phyloP scores from a whole-genome alignment of 2,888 invertebrate genomes.

The Zygothrica quintamaculata region DNA sequence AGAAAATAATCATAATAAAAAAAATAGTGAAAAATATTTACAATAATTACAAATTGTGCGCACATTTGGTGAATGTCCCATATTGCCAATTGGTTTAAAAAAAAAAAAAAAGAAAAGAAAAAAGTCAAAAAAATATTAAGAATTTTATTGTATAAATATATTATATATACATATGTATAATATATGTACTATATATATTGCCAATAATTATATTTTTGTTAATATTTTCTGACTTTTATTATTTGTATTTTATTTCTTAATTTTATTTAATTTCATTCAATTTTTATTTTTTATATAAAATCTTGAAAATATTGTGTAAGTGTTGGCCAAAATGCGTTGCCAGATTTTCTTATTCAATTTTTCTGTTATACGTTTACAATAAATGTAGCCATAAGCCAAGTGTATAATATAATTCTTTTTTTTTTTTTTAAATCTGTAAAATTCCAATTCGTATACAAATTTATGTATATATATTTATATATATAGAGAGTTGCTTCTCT shows the following conservation, averaged over 20 bases:
- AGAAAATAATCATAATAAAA: constrained; percentile 27
- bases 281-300: too few relatives aligned
- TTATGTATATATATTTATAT: constrained; percentile 1
- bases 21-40: constrained; percentile 23
- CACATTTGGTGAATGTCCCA: constrained; percentile 83
- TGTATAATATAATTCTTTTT: too few relatives aligned
- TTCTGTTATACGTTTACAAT: constrained; percentile 12
- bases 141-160: neutral
- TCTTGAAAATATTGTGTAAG: constrained; percentile 53
- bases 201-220: constrained; percentile 3
- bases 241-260: neutral
- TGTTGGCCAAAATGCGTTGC: constrained; percentile 17
- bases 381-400: constrained; percentile 2
- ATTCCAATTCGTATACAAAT: too few relatives aligned
- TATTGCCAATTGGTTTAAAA: constrained; percentile 80
- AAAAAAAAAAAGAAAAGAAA: neutral
- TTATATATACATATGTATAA: constrained; percentile 18
- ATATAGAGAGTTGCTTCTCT: neutral
- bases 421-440: too few relatives aligned
- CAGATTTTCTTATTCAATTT: too few relatives aligned
- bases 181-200: constrained; percentile 28
- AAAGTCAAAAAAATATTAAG: neutral
- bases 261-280: too few relatives aligned
- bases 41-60: constrained; percentile 38
- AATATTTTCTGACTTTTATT: neutral